These are phyloP conservation scores for Clytia hemisphaerica DNA, from an alignment of 30 jellyfish, hydroid and myxozoan species.

Conservation along the genomic window DNA sequence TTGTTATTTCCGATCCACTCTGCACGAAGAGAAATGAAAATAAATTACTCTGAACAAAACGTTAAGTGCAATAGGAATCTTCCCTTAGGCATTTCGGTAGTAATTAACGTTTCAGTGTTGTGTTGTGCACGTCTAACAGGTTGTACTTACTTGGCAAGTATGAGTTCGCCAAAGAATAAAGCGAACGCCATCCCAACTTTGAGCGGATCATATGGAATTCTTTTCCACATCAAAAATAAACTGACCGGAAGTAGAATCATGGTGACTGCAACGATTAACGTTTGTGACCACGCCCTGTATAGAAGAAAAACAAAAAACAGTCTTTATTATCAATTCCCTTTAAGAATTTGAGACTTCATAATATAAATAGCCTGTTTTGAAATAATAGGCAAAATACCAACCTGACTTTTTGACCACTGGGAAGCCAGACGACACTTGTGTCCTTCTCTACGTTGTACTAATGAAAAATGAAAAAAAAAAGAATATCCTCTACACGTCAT, in stretches of 20 bases:
- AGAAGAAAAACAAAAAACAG: background rate
- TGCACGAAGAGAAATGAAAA: no score
- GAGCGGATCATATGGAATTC: slow-evolving; percentile 29
- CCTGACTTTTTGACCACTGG: slow-evolving; percentile 7
- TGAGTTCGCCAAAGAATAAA: slow-evolving; percentile 40
- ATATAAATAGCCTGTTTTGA: background rate
- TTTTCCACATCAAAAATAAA: slow-evolving; percentile 33
- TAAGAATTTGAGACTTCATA: background rate
- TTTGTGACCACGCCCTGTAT: slow-evolving; percentile 76
- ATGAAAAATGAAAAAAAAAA: background rate
- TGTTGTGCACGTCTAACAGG: no score
- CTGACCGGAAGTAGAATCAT: slow-evolving; percentile 56
- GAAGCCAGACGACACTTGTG: background rate
- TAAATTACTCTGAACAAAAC: no score
- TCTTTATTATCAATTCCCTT: background rate
- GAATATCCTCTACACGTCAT: background rate
- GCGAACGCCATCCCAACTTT: slow-evolving; percentile 47
- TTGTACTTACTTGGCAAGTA: slow-evolving; percentile 43
- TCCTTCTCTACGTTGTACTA: slow-evolving; percentile 18
- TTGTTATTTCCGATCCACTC: no score
- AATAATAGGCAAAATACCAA: no score
- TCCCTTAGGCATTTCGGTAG: no score
- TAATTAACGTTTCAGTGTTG: no score
- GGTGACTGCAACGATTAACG: slow-evolving; percentile 29
- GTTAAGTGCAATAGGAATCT: no score